Evolutionary conservation across 2,113 vertebrate genomes (phyloP).

Genomic region (Syngnathus floridae): DNA sequence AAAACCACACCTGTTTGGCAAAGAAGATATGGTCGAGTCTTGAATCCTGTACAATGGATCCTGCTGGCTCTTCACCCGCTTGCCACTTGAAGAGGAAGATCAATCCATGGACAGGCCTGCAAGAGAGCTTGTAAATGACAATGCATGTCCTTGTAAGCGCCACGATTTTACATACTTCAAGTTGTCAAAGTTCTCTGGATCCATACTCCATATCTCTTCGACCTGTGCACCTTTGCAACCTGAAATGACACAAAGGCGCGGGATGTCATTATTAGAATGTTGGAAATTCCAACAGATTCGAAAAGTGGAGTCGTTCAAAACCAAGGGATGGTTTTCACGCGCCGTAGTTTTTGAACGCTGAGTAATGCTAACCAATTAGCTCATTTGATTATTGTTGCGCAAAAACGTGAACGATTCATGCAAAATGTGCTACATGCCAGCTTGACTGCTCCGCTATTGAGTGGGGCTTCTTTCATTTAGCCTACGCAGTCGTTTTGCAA

Average conservation of each 20-base stretch:
- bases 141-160: no score
- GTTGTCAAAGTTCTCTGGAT: slow-evolving; percentile 96
- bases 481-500: fast-evolving
- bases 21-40: slow-evolving; percentile 96
- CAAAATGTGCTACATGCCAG: fast-evolving
- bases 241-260: slow-evolving; percentile 36
- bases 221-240: slow-evolving; percentile 95
- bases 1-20: slow-evolving; percentile 84
- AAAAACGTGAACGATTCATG: neutral
- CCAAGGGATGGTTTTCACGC: slow-evolving; percentile 17
- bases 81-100: slow-evolving; percentile 99
- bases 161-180: slow-evolving; percentile 75
- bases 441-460: fast-evolving
- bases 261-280: no score
- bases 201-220: slow-evolving; percentile 98
- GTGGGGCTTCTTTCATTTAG: neutral
- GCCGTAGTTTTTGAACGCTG: slow-evolving; percentile 58
- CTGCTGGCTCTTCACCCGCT: slow-evolving; percentile 95
- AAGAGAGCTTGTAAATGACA: slow-evolving; percentile 27
- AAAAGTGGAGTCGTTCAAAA: neutral
- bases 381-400: slow-evolving; percentile 1
- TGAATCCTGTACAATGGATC: slow-evolving; percentile 95
- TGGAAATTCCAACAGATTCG: no score
- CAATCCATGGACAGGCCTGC: slow-evolving; percentile 92
- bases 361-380: slow-evolving; percentile 64